Base-by-base conservation (phyloP, 2,113 vertebrate genomes). In the Colinus virginianus region DNA sequence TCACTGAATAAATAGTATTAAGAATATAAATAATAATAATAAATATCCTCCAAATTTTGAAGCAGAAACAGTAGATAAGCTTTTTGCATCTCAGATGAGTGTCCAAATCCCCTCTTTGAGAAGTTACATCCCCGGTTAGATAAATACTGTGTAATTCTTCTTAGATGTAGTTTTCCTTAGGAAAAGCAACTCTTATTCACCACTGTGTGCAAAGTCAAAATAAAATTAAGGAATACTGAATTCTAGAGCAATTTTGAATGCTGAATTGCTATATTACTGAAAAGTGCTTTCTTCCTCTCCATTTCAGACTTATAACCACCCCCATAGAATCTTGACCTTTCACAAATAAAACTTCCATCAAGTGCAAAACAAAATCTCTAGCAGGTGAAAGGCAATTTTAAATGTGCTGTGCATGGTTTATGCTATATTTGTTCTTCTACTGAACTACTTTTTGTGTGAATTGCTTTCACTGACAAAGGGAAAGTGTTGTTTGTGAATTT, bases 401-500 rank as follows among this genome's bases (percentile, higher is more conserved):
- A 19, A 13, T 30, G 8, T 23, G 11, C 10, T 45, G 15, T 16
- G 25, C 4, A 36, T 61, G 26, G 6, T 3, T 69, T 2, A 0
- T 32, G 3, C 7, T 51, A 84, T 75, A 4, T 64, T 84, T 86
- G 11, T 58, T 4, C 7, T 64, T 46, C 28, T 67, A 36, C 7
- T 76, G 14, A 63, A 90, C 87, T 81, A 23, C 7, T 64, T 90
- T 76, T 17, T 5, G 26, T 26, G 4, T 58, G 16, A 93, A 76
- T 42, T 78, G 7, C 2, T 88, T 12, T 88, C 9, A 18, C 83
- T 76, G 21, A 30, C 6, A 53, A 68, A 81, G 13, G 7, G 8
- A 48, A 87, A 69, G 72, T 26, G 2, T 4, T 42, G 30, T 48
- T 79, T 55, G 32, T 62, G 22, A 16, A 7, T 58, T 88, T 85